Evolutionary conservation across 2,888 invertebrate genomes (phyloP).

Genomic region (Ernsta delagoae): DNA sequence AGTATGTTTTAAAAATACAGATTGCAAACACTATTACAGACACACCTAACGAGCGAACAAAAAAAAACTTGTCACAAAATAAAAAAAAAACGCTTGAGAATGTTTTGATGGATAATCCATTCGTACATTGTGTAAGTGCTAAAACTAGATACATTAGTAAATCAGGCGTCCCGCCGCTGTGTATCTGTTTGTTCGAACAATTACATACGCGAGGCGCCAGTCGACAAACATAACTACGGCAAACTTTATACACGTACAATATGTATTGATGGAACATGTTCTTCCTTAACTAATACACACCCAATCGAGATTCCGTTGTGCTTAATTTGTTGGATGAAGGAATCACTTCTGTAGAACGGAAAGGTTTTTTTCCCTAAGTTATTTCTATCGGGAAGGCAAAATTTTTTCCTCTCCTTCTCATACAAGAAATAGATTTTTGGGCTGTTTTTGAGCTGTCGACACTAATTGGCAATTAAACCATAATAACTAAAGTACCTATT

Average conservation of each 20-base stretch:
- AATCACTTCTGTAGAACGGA: background rate
- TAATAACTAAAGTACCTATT: no score
- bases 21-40: background rate
- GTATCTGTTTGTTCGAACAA: constrained; percentile 74
- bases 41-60: background rate
- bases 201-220: constrained; percentile 79
- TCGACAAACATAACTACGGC: constrained; percentile 69
- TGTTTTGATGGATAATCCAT: constrained; percentile 49
- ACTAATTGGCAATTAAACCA: no score
- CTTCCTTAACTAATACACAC: constrained; percentile 41
- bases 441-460: no score
- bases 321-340: constrained; percentile 17
- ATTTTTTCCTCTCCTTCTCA: no score
- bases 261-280: constrained; percentile 48
- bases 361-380: no score
- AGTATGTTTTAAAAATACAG: background rate
- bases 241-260: constrained; percentile 46
- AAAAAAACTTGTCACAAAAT: background rate
- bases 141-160: constrained; percentile 80
- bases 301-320: constrained; percentile 31
- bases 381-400: no score
- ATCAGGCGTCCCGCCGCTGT: constrained; percentile 66
- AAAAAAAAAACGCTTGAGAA: constrained; percentile 1
- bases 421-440: no score
- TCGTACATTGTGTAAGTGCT: constrained; percentile 62